Evolutionary conservation across 1,140 invertebrate species (phyloP).

Genomic region (Chionoecetes opilio): DNA sequence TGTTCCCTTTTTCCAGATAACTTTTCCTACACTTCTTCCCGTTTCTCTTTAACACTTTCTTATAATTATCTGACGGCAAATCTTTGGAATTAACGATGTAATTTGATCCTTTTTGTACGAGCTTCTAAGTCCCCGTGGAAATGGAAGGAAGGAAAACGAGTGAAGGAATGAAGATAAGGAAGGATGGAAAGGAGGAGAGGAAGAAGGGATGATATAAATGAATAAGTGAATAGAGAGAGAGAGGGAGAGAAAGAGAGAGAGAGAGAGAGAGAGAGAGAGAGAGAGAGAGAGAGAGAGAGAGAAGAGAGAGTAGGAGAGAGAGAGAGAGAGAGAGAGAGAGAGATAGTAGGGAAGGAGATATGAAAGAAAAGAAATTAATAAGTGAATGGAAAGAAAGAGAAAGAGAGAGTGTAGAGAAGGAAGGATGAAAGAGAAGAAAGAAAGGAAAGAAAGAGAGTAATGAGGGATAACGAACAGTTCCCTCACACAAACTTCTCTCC

Average conservation of each 20-base stretch:
- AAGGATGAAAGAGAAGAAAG: background rate
- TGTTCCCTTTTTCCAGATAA: background rate
- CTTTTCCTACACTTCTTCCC: background rate
- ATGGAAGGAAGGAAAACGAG: background rate
- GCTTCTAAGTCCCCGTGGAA: background rate
- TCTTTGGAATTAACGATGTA: background rate
- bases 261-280: background rate
- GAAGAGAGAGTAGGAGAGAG: background rate
- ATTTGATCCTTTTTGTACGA: constrained; percentile 10
- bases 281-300: background rate
- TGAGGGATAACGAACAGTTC: no score
- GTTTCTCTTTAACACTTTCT: background rate
- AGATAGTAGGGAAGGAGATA: background rate
- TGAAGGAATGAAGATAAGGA: no score
- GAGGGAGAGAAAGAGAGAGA: background rate
- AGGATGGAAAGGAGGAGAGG: background rate
- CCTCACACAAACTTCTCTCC: background rate
- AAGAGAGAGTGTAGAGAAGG: background rate
- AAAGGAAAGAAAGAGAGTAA: background rate
- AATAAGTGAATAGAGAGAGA: background rate
- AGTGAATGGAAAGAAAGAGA: background rate
- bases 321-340: background rate
- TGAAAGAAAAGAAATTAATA: background rate
- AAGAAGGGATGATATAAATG: background rate
- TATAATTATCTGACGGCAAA: background rate